Base-by-base conservation (phyloP, 2,888 invertebrate species). In the Eledona agricola region DNA sequence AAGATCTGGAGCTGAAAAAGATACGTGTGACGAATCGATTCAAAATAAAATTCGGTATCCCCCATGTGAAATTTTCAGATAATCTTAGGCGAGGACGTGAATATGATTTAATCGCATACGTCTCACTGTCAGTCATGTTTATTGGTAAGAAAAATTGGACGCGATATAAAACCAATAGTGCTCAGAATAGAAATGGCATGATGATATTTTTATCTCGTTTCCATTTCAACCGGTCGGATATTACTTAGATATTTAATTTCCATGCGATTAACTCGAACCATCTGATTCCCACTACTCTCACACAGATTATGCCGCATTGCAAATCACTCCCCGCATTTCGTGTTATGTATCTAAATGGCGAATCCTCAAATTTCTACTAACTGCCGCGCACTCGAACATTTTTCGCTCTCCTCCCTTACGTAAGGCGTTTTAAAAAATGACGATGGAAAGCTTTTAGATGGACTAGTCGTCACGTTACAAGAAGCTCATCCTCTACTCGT, bases 181-280 rank as follows among this genome's bases (percentile, higher is more conserved):
- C 46, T 43, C 50, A 40, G 65, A 69, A 68, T 69, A 65, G 63
- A 67, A 65, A 66, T 60, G 65, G 58, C 59, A 65, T 62, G 57
- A 59, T 57, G 58, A 61, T 64, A 60, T 65, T 66, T 68, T 70
- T 68, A 71, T 72, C 68, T 62, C 63, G 60, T 70, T 67, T 67
- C 67, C 66, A 66, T 69, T 67, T 65, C 63, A 68, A 52, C 64
- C 63, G 66, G 63, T 70, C 69, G 72, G 71, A 72, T 72, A 71
- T 72, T 69, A 67, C 66, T 65, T 66, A 67, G 69, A 68, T 66
- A 69, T 71, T 69, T 71, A 69, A 72, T 72, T 72, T 72, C 70
- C 71, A 72, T 72, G 65, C 69, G 71, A 71, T 72, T 71, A 69
- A 68, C 65, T 68, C 62, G 57, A 57, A 65, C 62, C 67, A 67